A percentile compares a stretch with the other conserved stretches of the same genome.
These are phyloP conservation scores for Helogale parvula DNA, from an alignment of 2,113 vertebrate species.

Conservation along the genomic window DNA sequence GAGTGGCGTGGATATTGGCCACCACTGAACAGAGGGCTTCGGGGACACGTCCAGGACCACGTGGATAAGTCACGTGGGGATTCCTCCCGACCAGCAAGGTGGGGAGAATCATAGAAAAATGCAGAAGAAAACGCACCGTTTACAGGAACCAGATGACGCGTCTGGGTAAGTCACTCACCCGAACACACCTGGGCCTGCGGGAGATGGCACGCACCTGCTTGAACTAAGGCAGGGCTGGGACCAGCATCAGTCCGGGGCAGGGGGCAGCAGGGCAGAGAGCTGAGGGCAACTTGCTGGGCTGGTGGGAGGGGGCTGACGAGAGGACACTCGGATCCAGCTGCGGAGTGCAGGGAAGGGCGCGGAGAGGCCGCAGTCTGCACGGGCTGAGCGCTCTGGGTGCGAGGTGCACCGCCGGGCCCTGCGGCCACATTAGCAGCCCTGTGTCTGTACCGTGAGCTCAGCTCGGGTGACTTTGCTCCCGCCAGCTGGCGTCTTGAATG, in stretches of 20 bases:
- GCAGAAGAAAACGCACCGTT: no score
- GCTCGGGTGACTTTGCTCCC: not conserved
- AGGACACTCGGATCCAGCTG: rapidly evolving
- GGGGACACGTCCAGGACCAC: not conserved
- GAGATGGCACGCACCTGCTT: not conserved
- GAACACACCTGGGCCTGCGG: not conserved
- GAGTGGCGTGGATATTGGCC: not conserved
- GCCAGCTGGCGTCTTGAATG: not conserved
- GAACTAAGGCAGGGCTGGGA: not conserved
- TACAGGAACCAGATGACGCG: rapidly evolving
- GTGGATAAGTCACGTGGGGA: not conserved
- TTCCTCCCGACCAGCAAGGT: not conserved
- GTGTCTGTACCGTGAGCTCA: not conserved
- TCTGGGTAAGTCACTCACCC: not conserved
- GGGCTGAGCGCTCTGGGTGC: rapidly evolving
- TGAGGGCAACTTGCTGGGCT: rapidly evolving
- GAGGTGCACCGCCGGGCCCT: not conserved
- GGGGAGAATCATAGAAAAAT: not conserved
- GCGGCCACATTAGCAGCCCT: no score
- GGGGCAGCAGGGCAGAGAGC: no score
- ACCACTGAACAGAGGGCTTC: not conserved
- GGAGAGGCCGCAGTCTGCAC: rapidly evolving
- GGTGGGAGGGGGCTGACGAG: not conserved
- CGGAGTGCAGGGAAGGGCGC: not conserved
- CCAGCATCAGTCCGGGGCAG: not conserved